A percentile compares a stretch with the other conserved stretches of the same genome.
Conservation (phyloP, 2,888 invertebrate species). For the Palloptera scutellata region DNA sequence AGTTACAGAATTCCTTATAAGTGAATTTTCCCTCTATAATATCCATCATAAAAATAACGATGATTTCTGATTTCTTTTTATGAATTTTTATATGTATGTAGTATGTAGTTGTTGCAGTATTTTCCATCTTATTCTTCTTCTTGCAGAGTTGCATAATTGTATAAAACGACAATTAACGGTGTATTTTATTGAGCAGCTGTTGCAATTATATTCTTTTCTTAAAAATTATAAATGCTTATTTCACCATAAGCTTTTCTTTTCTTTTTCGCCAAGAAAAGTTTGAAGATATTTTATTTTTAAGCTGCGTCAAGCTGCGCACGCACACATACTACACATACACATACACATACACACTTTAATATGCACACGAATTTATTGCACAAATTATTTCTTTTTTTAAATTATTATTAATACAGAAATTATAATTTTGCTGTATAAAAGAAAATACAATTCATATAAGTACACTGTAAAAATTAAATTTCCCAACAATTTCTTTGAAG, state of each 20-base stretch:
- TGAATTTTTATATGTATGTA: not conserved
- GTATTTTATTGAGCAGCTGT: no score
- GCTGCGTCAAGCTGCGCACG: no score
- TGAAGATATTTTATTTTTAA: no score
- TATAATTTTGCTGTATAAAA: no score
- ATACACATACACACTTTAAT: slow-evolving; percentile 29
- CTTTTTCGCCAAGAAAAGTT: no score
- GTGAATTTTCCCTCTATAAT: slow-evolving; percentile 34
- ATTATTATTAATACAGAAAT: slow-evolving; percentile 11
- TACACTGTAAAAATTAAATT: not conserved
- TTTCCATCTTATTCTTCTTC: slow-evolving; percentile 4
- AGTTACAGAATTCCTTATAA: slow-evolving; percentile 65
- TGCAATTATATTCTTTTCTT: slow-evolving; percentile 1
- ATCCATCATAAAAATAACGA: not conserved
- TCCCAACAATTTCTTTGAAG: slow-evolving; percentile 4
- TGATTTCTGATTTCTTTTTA: slow-evolving; percentile 8
- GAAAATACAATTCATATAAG: no score
- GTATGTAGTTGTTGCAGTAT: slow-evolving; percentile 4
- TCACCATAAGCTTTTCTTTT: no score
- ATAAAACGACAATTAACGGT: not conserved
- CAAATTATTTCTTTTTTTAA: slow-evolving; percentile 7
- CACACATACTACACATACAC: no score
- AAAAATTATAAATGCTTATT: no score
- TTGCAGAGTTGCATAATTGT: slow-evolving; percentile 10
- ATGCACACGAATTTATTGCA: slow-evolving; percentile 30